A percentile compares a stretch with the other conserved stretches of the same genome.
Evolutionary conservation across 30 jellyfish, hydroid and myxozoan genomes (phyloP).

Genomic region (Catostylus mosaicus): DNA sequence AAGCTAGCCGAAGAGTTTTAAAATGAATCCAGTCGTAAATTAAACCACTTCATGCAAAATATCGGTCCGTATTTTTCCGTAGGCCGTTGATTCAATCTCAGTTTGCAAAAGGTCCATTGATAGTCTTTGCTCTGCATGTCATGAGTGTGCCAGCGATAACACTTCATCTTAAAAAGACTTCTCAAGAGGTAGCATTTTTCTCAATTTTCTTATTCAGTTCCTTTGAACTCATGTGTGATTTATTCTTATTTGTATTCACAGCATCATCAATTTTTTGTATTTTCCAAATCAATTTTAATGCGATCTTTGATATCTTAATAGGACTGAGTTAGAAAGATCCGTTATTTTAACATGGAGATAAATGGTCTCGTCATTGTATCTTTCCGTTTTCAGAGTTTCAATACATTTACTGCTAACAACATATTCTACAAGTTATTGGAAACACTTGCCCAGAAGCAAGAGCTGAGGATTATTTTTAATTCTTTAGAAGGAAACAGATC

Average conservation of each 20-base stretch:
- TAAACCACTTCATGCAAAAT: no score
- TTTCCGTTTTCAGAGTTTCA: conserved; percentile 43
- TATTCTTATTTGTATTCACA: no score
- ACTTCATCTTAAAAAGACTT: conserved; percentile 31
- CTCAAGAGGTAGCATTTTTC: conserved; percentile 90
- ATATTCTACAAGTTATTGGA: conserved; percentile 27
- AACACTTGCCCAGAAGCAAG: conserved; percentile 49
- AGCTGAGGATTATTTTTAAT: conserved; percentile 57
- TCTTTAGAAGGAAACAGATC: conserved; percentile 76
- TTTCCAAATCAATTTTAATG: no score
- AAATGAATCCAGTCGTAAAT: background rate
- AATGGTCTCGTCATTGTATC: background rate
- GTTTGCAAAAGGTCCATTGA: conserved; percentile 55
- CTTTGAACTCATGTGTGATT: background rate
- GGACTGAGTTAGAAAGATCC: no score
- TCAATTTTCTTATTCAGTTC: background rate
- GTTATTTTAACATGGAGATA: no score
- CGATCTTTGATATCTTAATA: no score
- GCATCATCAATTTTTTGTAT: no score
- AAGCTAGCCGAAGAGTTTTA: no score
- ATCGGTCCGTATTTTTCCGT: no score
- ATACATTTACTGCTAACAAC: conserved; percentile 34
- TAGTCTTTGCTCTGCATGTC: conserved; percentile 44
- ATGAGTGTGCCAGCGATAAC: conserved; percentile 80
- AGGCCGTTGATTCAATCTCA: conserved; percentile 60